These are phyloP conservation scores for Andricus curvator DNA, from an alignment of 2,888 invertebrate species.

Conservation along the genomic window DNA sequence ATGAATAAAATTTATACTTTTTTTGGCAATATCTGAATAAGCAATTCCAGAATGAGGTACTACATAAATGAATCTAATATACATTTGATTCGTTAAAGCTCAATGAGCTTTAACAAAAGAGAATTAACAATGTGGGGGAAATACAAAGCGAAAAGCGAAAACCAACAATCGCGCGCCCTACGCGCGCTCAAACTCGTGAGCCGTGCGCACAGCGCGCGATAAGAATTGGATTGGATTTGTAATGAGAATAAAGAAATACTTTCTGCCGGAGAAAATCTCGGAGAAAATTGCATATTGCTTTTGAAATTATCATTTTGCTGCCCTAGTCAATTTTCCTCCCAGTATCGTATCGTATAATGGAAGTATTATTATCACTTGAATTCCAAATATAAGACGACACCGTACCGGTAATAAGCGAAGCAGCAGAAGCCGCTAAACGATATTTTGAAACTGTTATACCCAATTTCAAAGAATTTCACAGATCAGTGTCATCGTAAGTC, in stretches of 20 bases:
- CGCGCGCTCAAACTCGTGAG: too few species aligned
- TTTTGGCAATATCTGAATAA: too few species aligned
- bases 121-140: too few species aligned
- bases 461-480: slow-evolving; percentile 39
- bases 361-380: slow-evolving; percentile 39
- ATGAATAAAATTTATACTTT: too few species aligned
- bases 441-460: slow-evolving; percentile 40
- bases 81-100: too few species aligned
- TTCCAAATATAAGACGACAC: slow-evolving; percentile 35
- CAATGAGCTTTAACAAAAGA: too few species aligned
- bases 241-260: background rate
- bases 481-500: slow-evolving; percentile 48
- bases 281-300: background rate
- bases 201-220: too few species aligned
- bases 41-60: too few species aligned
- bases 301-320: slow-evolving; percentile 24
- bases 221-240: background rate
- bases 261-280: background rate
- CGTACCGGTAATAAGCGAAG: slow-evolving; percentile 29
- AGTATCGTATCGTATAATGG: slow-evolving; percentile 18
- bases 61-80: too few species aligned
- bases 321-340: slow-evolving; percentile 22
- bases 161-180: too few species aligned
- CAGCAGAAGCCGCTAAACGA: slow-evolving; percentile 40
- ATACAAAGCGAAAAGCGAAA: too few species aligned